These are phyloP conservation scores for Ormia ochracea DNA, from an alignment of 2,888 invertebrate species.

Conservation along the genomic window DNA sequence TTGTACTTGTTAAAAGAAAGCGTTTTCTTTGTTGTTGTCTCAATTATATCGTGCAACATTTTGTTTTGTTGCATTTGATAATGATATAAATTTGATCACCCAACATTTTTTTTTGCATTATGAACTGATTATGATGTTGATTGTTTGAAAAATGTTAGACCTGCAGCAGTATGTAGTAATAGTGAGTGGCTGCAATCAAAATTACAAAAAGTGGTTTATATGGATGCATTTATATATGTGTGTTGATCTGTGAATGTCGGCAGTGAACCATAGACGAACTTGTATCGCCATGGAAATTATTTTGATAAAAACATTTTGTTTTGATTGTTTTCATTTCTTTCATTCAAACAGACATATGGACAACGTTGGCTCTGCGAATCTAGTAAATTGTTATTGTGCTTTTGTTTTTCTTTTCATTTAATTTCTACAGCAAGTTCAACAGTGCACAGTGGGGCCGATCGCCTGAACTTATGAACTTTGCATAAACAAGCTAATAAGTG, in stretches of 20 bases:
- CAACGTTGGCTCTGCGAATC: neutral
- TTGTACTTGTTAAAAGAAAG: neutral
- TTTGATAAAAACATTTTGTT: conserved; percentile 15
- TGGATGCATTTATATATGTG: conserved; percentile 4
- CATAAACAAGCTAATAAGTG: too few relatives aligned
- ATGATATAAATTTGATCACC: neutral
- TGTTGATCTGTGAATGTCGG: conserved; percentile 19
- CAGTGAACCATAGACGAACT: conserved; percentile 40
- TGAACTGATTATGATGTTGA: neutral
- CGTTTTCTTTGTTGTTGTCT: neutral
- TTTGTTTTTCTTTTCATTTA: conserved; percentile 13
- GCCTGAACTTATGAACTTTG: too few relatives aligned
- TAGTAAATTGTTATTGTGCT: conserved; percentile 34
- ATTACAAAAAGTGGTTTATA: neutral
- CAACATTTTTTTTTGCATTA: neutral
- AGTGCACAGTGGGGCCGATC: neutral
- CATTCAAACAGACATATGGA: neutral
- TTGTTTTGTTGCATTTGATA: neutral
- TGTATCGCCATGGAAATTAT: neutral
- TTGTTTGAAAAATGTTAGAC: conserved; percentile 7
- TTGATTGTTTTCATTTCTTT: conserved; percentile 8
- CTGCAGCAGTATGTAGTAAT: neutral
- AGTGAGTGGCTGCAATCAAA: conserved; percentile 3
- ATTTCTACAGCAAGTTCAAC: neutral
- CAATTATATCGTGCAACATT: neutral